These are phyloP conservation scores for Eumerus sabulonum DNA, from an alignment of 2,888 invertebrate species.

Conservation along the genomic window DNA sequence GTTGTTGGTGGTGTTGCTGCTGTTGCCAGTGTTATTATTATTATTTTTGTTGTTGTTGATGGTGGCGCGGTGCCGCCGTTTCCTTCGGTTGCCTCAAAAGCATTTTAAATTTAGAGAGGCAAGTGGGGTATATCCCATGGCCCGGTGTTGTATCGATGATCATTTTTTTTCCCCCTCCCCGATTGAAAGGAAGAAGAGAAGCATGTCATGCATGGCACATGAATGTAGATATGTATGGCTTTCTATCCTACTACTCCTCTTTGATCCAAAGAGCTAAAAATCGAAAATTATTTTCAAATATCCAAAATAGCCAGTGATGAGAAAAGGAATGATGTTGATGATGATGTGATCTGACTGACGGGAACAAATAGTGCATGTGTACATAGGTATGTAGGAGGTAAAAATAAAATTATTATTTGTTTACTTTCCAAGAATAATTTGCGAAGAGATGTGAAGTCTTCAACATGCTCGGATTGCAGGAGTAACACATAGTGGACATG, in stretches of 20 bases:
- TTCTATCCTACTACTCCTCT: conserved; percentile 6
- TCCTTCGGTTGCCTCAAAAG: conserved; percentile 37
- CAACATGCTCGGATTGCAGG: too few relatives aligned
- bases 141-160: conserved; percentile 29
- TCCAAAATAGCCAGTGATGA: conserved; percentile 58
- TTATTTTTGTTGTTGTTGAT: conserved; percentile 30
- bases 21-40: conserved; percentile 24
- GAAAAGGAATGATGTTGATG: conserved; percentile 13
- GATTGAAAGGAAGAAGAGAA: conserved; percentile 49
- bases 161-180: too few relatives aligned
- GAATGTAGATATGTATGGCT: too few relatives aligned
- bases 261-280: conserved; percentile 54
- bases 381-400: too few relatives aligned
- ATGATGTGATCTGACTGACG: conserved; percentile 50
- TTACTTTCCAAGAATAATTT: conserved; percentile 21
- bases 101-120: conserved; percentile 62
- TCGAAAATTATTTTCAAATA: conserved; percentile 64
- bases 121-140: conserved; percentile 39
- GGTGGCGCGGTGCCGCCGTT: conserved; percentile 32
- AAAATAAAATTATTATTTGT: conserved; percentile 8
- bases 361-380: conserved; percentile 18
- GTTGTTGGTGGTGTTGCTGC: conserved; percentile 18
- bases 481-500: too few relatives aligned
- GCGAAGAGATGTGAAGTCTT: too few relatives aligned
- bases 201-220: conserved; percentile 34